Percentiles rank a stretch among this genome's conserved stretches.
phyloP scores from a whole-genome alignment of 2,888 invertebrate species.

The Erebia aethiops region DNA sequence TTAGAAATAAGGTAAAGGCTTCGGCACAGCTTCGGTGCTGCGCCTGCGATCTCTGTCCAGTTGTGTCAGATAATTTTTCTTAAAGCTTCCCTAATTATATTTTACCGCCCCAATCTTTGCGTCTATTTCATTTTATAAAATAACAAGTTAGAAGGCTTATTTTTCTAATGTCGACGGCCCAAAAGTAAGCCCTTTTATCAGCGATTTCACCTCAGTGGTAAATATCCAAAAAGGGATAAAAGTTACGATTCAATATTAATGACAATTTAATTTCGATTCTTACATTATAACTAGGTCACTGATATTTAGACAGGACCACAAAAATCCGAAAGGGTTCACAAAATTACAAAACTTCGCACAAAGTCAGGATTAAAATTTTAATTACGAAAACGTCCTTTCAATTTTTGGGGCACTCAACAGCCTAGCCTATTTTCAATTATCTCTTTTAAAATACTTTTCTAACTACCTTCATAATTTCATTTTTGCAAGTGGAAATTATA shows the following conservation, averaged over 20 bases:
- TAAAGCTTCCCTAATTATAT: too few relatives aligned
- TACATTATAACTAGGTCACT: slow-evolving; percentile 16
- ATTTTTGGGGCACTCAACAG: slow-evolving; percentile 26
- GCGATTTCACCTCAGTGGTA: too few relatives aligned
- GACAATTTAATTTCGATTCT: neutral
- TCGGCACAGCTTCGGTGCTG: too few relatives aligned
- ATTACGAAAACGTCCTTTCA: slow-evolving; percentile 38
- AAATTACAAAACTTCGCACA: slow-evolving; percentile 39
- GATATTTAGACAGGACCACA: slow-evolving; percentile 24
- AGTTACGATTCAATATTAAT: neutral
- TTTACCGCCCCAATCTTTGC: too few relatives aligned
- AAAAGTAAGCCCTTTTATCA: too few relatives aligned
- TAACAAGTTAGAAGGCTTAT: too few relatives aligned
- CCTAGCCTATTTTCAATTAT: slow-evolving; percentile 34
- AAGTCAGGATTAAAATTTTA: slow-evolving; percentile 42
- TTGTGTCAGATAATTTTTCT: too few relatives aligned
- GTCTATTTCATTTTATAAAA: too few relatives aligned
- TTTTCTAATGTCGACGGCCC: too few relatives aligned
- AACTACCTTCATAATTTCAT: neutral
- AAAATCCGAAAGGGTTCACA: slow-evolving; percentile 37
- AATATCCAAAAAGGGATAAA: too few relatives aligned
- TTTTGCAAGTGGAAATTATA: neutral
- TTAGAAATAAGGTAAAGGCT: too few relatives aligned
- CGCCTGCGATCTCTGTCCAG: too few relatives aligned
- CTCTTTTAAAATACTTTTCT: slow-evolving; percentile 19